These are phyloP conservation scores for Girardia tigrina DNA, from an alignment of 2,888 invertebrate species.

Conservation along the genomic window DNA sequence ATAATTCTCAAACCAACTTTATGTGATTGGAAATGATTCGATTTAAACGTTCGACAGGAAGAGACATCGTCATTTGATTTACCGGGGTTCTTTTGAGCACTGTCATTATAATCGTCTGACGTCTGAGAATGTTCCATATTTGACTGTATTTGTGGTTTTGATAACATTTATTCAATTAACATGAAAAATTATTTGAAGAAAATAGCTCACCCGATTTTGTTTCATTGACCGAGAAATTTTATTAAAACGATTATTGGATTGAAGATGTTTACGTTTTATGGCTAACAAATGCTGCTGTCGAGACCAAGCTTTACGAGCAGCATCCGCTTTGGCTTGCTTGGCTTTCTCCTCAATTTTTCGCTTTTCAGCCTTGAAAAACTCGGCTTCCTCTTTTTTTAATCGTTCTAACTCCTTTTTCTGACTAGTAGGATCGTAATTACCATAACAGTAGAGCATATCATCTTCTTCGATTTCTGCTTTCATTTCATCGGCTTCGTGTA, in stretches of 20 bases:
- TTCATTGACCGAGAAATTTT: not conserved
- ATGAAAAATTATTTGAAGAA: not conserved
- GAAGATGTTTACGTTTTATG: not conserved
- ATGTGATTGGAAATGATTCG: conserved; percentile 15
- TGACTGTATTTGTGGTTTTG: not conserved
- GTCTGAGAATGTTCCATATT: not conserved
- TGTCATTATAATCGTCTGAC: not conserved
- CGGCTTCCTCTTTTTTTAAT: conserved; percentile 32
- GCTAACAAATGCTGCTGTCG: not conserved
- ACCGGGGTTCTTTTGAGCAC: not conserved
- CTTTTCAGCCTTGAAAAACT: conserved; percentile 8
- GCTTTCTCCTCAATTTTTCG: not conserved
- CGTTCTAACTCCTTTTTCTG: conserved; percentile 36
- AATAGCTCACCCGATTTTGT: not conserved
- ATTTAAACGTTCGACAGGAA: not conserved
- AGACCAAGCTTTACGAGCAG: not conserved
- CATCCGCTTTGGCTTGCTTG: conserved; percentile 21
- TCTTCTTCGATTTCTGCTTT: conserved; percentile 50
- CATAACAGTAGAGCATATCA: conserved; percentile 61
- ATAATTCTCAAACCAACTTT: conserved; percentile 1
- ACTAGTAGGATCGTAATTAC: conserved; percentile 58
- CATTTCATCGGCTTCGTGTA: conserved; percentile 53
- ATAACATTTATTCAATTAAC: not conserved
- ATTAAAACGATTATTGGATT: not conserved
- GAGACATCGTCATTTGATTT: not conserved